Conservation (phyloP, 2,888 invertebrate genomes). For the Sussaba pulchella region DNA sequence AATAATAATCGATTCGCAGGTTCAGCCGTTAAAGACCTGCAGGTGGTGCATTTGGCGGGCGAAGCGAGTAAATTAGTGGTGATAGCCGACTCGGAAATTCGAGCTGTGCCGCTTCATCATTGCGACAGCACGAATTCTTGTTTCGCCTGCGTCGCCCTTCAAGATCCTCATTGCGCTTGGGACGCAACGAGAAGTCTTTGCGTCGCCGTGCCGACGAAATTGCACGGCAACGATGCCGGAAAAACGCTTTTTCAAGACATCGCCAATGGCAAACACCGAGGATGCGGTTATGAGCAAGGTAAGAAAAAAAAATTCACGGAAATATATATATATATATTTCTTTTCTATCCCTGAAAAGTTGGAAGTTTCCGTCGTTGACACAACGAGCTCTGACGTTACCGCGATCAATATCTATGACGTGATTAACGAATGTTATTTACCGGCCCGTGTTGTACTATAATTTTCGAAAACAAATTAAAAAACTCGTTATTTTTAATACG, state of each 20-base stretch:
- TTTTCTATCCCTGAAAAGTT: conserved; percentile 5
- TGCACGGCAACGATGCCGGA: conserved; percentile 86
- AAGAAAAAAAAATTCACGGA: conserved; percentile 63
- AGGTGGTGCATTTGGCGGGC: conserved; percentile 87
- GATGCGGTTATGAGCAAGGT: conserved; percentile 84
- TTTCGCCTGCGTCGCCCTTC: conserved; percentile 94
- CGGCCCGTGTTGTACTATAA: no score
- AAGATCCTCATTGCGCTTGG: conserved; percentile 99
- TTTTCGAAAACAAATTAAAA: no score
- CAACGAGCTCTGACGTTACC: background rate
- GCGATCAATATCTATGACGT: background rate
- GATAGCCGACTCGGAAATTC: conserved; percentile 94
- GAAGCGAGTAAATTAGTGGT: conserved; percentile 94
- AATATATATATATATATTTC: conserved; percentile 59
- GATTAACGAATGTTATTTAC: background rate
- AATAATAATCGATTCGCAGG: conserved; percentile 70
- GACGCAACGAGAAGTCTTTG: conserved; percentile 88
- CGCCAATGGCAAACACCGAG: conserved; percentile 88
- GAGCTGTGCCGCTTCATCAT: conserved; percentile 93
- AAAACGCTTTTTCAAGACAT: conserved; percentile 90
- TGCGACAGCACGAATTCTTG: conserved; percentile 87
- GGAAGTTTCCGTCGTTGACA: conserved; percentile 15
- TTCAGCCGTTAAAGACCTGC: conserved; percentile 89
- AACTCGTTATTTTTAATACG: no score
- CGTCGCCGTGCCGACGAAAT: conserved; percentile 86